These are phyloP conservation scores for Drosophila mayaguana DNA, from an alignment of 2,888 invertebrate species.

Conservation along the genomic window DNA sequence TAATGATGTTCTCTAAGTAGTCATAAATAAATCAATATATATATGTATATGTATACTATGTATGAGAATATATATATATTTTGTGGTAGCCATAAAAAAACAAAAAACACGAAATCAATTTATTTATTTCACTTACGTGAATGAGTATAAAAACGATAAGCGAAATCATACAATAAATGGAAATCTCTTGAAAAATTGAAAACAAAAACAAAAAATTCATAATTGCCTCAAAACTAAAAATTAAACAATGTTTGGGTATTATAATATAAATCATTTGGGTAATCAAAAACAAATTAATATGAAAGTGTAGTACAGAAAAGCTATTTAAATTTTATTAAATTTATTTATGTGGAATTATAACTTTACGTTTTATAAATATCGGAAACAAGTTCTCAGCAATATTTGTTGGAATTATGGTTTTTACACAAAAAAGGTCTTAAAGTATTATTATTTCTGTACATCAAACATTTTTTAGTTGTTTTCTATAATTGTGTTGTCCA, in stretches of 20 bases:
- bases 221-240: conserved; percentile 23
- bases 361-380: background rate
- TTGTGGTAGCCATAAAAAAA: conserved; percentile 64
- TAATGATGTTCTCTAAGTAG: conserved; percentile 80
- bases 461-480: too few species aligned
- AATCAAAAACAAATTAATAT: conserved; percentile 6
- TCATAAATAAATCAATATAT: conserved; percentile 23
- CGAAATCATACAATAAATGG: conserved; percentile 33
- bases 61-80: conserved; percentile 59
- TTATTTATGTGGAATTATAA: background rate
- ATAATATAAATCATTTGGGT: conserved; percentile 5
- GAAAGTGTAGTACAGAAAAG: background rate
- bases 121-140: too few species aligned
- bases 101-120: background rate
- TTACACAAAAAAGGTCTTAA: background rate
- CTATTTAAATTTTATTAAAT: background rate
- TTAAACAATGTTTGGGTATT: conserved; percentile 12
- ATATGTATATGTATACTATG: conserved; percentile 35
- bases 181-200: conserved; percentile 32
- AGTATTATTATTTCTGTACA: background rate
- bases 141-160: conserved; percentile 9
- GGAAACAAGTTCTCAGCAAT: too few species aligned
- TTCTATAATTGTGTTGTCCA: too few species aligned
- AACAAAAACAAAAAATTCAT: background rate
- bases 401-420: too few species aligned